Evolutionary conservation across 2,888 invertebrate genomes (phyloP).

Genomic region (Conistra vaccinii): DNA sequence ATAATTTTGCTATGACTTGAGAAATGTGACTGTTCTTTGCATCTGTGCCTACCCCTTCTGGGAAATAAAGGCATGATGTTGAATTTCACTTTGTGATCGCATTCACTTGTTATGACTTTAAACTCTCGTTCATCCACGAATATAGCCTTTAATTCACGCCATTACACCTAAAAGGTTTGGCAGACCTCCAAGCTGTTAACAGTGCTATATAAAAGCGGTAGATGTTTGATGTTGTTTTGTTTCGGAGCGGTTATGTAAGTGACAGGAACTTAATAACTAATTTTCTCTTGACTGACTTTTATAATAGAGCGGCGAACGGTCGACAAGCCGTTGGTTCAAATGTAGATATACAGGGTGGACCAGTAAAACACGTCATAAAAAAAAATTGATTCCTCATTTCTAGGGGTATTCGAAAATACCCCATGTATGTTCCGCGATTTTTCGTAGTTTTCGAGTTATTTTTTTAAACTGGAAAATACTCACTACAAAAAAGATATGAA

Average conservation of each 20-base stretch:
- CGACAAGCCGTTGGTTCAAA: not conserved
- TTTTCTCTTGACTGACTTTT: conserved; percentile 15
- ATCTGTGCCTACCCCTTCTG: not conserved
- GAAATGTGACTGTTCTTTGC: not conserved
- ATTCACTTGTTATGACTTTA: conserved; percentile 6
- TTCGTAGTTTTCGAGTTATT: no score
- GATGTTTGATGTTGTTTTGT: conserved; percentile 8
- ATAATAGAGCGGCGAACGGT: not conserved
- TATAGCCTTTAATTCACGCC: conserved; percentile 40
- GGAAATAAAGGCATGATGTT: not conserved
- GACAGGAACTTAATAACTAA: conserved; percentile 4
- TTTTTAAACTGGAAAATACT: no score
- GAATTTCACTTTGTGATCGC: not conserved
- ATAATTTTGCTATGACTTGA: not conserved
- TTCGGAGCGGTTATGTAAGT: conserved; percentile 13
- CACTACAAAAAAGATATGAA: no score
- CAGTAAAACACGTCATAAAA: no score
- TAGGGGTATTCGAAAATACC: no score
- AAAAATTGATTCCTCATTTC: no score
- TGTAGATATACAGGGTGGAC: no score
- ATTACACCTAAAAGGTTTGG: conserved; percentile 49
- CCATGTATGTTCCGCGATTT: no score
- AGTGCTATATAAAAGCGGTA: conserved; percentile 1
- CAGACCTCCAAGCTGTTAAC: conserved; percentile 48
- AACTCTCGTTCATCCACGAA: conserved; percentile 18